Conservation (phyloP, 2,113 vertebrate genomes). For the Collichthys lucidus region DNA sequence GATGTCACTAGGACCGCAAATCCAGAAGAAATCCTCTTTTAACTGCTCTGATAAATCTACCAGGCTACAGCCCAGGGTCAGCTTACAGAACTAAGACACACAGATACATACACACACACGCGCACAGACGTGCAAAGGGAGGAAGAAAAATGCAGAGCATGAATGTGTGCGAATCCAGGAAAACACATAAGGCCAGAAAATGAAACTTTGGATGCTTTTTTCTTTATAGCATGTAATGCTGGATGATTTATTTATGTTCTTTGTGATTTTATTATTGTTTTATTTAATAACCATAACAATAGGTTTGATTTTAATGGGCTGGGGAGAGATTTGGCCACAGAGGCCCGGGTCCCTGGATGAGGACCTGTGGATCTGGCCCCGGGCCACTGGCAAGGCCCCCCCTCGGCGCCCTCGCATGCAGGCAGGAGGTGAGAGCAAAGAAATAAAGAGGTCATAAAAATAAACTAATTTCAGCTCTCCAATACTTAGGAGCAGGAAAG, state of each 20-base stretch:
- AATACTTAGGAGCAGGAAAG: conserved; percentile 53
- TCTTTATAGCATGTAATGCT: conserved; percentile 49
- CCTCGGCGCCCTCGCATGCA: conserved; percentile 49
- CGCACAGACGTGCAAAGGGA: conserved; percentile 16
- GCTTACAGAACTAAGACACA: conserved; percentile 69
- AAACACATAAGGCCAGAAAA: conserved; percentile 47
- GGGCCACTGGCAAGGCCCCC: conserved; percentile 42
- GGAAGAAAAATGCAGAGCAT: conserved; percentile 20
- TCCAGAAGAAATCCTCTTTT: conserved; percentile 81
- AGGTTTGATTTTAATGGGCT: conserved; percentile 66
- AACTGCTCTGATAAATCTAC: conserved; percentile 82
- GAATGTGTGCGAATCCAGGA: conserved; percentile 31
- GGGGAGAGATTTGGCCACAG: conserved; percentile 49
- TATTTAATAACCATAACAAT: conserved; percentile 80
- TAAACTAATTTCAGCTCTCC: conserved; percentile 78
- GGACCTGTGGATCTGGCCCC: conserved; percentile 61
- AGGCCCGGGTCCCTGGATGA: conserved; percentile 38
- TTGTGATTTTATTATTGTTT: conserved; percentile 75
- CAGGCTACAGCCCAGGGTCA: conserved; percentile 67
- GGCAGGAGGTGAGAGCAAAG: conserved; percentile 70
- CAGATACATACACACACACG: conserved; percentile 28
- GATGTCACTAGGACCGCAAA: conserved; percentile 82
- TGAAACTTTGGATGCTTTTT: conserved; percentile 25
- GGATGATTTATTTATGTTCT: conserved; percentile 70
- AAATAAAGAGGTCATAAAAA: conserved; percentile 82